Base-by-base conservation (phyloP, 2,797 vertebrate genomes). In the Serranus cabrilla region DNA sequence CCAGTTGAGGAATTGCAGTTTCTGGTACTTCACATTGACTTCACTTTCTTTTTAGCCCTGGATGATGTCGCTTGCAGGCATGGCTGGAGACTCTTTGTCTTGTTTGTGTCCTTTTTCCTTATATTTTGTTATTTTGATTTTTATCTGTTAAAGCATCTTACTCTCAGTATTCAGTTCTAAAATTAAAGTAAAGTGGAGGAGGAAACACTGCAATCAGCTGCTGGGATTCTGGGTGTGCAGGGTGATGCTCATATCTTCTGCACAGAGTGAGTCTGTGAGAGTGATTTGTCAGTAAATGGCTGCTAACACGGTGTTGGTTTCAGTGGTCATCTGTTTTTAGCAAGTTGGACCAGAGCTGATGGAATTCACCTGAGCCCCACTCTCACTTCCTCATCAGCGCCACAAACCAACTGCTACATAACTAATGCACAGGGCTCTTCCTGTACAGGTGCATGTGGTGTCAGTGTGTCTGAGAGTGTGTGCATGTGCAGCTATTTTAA, bases 371-470 rank as follows among this genome's bases (percentile, higher is more conserved):
- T 91, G 87, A 89, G 69, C 56, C 58, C 43, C 11, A 9, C 76
- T 93, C 78, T 93, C 89, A 87, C 89, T 93, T 93, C 90, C 86
- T 78, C 79, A 70, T 71, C 82, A 47, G 11, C 16, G 9, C 74
- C 74, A 67, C 83, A 74, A 82, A 87, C 76, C 81, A 63, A 87
- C 84, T 61, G 74, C 81, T 80, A 65, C 78, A 71, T 71, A 67
- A 85, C 83, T 82, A 85, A 87, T 77, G 56, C 74, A 50, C 60
- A 39, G 25, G 51, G 42, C 79, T 18, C 85, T 93, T 93, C 92
- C 87, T 92, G 89, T 52, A 69, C 91, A 93, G 91, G 89, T 93
- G 92, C 83, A 60, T 69, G 80, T 46, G 76, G 80, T 49, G 68
- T 52, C 45, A 3, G 59, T 31, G 55, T 43, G 56, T 43, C 16